phyloP scores from a whole-genome alignment of 2,888 invertebrate genomes.

The Plagiodera versicolora region DNA sequence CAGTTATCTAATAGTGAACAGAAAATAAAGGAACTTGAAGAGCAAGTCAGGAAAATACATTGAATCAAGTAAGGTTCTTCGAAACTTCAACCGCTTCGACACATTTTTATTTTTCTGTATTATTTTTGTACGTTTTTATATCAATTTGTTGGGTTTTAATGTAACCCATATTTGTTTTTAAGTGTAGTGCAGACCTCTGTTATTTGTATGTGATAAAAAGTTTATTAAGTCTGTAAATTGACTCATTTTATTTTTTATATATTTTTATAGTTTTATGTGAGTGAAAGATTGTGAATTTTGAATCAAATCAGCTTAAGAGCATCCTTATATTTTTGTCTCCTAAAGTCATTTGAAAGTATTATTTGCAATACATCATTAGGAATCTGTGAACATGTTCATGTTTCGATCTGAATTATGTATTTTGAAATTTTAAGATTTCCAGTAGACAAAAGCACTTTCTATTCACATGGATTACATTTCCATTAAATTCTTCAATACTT shows the following conservation, averaged over 20 bases:
- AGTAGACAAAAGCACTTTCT: neutral
- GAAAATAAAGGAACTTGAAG: slow-evolving; percentile 79
- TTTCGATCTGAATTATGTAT: neutral
- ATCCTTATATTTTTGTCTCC: neutral
- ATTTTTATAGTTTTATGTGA: neutral
- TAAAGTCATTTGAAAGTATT: neutral
- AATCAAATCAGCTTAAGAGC: neutral
- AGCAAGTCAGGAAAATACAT: slow-evolving; percentile 66
- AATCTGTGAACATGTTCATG: neutral
- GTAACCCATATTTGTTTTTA: neutral
- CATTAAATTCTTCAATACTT: neutral
- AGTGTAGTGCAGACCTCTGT: neutral
- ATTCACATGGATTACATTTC: neutral
- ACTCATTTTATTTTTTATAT: neutral
- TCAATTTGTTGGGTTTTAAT: neutral
- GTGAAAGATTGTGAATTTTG: neutral
- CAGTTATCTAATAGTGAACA: slow-evolving; percentile 79
- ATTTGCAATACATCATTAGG: neutral
- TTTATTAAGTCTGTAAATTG: neutral
- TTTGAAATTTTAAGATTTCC: neutral
- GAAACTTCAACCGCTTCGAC: slow-evolving; percentile 4
- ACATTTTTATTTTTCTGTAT: slow-evolving; percentile 16
- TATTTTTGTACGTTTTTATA: slow-evolving; percentile 21
- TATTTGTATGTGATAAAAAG: neutral
- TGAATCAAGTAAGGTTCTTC: slow-evolving; percentile 22